phyloP scores from a whole-genome alignment of 2,797 vertebrate genomes.

The Coregonus sp. region DNA sequence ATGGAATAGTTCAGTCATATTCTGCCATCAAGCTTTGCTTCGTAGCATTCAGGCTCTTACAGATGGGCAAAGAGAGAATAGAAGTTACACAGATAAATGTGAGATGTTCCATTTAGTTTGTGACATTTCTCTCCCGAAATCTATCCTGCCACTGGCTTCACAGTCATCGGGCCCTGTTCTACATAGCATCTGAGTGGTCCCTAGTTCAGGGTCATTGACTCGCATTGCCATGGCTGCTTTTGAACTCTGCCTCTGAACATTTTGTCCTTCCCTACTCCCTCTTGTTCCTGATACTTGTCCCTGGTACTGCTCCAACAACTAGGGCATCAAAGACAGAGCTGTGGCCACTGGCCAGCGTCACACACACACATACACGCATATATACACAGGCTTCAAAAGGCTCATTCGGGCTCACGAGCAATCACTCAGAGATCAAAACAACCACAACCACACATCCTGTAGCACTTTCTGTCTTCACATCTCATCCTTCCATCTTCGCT shows the following conservation, averaged over 20 bases:
- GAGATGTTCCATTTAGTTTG: not conserved
- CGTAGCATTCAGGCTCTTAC: not conserved
- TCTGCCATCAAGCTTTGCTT: not conserved
- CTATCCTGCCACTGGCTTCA: not conserved
- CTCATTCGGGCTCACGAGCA: not conserved
- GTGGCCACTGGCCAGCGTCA: not conserved
- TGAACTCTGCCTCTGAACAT: not conserved
- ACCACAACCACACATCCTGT: not conserved
- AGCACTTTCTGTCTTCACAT: not conserved
- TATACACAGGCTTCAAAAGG: not conserved
- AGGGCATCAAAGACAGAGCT: not conserved
- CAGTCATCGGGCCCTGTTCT: not conserved
- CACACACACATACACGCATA: not conserved
- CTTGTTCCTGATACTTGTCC: not conserved
- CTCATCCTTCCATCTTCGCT: not conserved
- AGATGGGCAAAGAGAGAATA: not conserved
- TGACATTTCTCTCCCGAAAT: not conserved
- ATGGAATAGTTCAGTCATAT: not conserved
- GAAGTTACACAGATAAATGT: not conserved
- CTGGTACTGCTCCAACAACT: not conserved
- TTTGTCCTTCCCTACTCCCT: not conserved
- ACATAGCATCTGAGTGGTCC: not conserved
- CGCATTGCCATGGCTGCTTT: not conserved
- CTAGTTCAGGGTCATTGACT: not conserved
- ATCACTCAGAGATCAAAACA: not conserved